Conservation (phyloP, 1,140 invertebrate species). For the Globodera rostochiensis region DNA sequence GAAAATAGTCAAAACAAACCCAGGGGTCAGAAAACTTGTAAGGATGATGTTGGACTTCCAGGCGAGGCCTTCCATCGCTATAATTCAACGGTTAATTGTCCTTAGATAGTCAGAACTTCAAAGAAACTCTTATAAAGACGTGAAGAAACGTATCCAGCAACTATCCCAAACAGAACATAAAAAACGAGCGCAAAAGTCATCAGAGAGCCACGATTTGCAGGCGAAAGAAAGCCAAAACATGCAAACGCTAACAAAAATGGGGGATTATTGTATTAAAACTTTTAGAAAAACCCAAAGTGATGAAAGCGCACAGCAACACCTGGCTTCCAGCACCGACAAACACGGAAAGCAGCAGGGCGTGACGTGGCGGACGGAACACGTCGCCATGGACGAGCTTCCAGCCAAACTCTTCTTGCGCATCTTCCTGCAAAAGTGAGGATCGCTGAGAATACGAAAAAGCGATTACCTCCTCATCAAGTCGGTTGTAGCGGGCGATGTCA, state of each 20-base stretch:
- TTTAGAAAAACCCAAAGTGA: conserved; percentile 69
- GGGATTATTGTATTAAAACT: background rate
- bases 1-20: conserved; percentile 71
- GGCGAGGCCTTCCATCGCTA: conserved; percentile 78
- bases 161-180: conserved; percentile 90
- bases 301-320: conserved; percentile 75
- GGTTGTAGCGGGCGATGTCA: conserved; percentile 97
- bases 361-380: conserved; percentile 89
- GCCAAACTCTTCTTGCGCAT: conserved; percentile 97
- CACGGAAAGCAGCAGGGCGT: conserved; percentile 92
- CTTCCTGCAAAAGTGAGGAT: conserved; percentile 72
- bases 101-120: conserved; percentile 4
- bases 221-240: conserved; percentile 93
- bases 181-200: conserved; percentile 89
- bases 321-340: conserved; percentile 91
- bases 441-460: conserved; percentile 8
- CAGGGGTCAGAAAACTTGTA: conserved; percentile 90
- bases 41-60: conserved; percentile 97
- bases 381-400: conserved; percentile 97
- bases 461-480: conserved; percentile 72
- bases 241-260: conserved; percentile 78
- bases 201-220: conserved; percentile 92
- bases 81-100: background rate
- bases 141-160: conserved; percentile 91
- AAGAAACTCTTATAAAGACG: conserved; percentile 86